Conservation (phyloP, 1,140 invertebrate genomes). For the Trichoplusia ni region DNA sequence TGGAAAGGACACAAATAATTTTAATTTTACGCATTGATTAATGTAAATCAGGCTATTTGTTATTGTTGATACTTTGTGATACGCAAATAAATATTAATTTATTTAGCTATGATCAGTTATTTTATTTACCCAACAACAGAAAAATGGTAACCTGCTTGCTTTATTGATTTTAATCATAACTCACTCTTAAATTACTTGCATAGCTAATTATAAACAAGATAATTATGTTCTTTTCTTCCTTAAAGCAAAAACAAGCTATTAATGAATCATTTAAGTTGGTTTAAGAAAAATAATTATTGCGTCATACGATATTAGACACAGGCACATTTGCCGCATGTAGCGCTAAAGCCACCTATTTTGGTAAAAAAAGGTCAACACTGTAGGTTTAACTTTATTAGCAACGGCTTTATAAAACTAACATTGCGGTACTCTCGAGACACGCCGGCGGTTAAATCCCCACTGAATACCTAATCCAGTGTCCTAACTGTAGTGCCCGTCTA, state of each 20-base stretch:
- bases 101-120: slow-evolving; percentile 4
- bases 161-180: no score
- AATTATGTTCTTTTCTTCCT: no score
- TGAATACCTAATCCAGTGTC: slow-evolving; percentile 25
- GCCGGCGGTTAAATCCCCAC: slow-evolving; percentile 14
- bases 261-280: no score
- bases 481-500: neutral
- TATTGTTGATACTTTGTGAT: slow-evolving; percentile 78
- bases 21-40: slow-evolving; percentile 39
- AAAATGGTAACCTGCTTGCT: no score
- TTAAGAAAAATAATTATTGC: no score
- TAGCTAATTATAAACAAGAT: no score
- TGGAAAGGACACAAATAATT: slow-evolving; percentile 79
- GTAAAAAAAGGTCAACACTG: neutral
- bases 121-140: no score
- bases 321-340: no score
- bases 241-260: no score
- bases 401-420: slow-evolving; percentile 25
- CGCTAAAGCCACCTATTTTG: neutral
- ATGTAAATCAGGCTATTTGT: slow-evolving; percentile 53
- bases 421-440: slow-evolving; percentile 6
- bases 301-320: no score
- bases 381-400: slow-evolving; percentile 15
- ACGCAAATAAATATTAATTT: slow-evolving; percentile 55
- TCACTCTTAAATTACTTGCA: no score